phyloP scores from a whole-genome alignment of 2,113 vertebrate genomes.

The Hippopotamus amphibius region DNA sequence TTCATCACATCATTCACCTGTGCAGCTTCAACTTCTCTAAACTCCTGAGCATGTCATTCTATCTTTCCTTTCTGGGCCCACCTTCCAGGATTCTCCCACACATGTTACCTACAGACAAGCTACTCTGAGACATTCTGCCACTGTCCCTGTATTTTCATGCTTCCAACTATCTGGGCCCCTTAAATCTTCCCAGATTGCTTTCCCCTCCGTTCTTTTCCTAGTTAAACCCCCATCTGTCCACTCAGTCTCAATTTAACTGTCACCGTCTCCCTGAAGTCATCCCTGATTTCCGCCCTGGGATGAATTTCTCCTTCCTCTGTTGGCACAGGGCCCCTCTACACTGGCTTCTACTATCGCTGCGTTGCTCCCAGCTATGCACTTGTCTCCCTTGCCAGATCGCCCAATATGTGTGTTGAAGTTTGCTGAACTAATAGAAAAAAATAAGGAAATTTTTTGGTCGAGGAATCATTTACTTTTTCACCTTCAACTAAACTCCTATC shows the following conservation, averaged over 20 bases:
- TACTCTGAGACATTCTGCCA: background rate
- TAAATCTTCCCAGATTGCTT: background rate
- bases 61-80: background rate
- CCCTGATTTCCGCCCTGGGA: background rate
- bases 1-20: background rate
- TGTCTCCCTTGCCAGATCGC: background rate
- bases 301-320: background rate
- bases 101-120: background rate
- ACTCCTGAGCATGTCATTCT: background rate
- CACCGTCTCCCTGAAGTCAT: background rate
- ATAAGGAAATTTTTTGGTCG: background rate
- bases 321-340: background rate
- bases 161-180: background rate
- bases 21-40: background rate
- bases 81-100: background rate
- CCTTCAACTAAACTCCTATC: slow-evolving; percentile 38
- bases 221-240: background rate
- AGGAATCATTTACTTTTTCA: background rate
- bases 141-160: background rate
- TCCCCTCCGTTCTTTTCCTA: background rate
- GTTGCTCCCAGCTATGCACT: background rate
- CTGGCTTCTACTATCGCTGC: background rate
- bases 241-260: background rate
- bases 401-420: background rate
- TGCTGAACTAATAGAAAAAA: background rate